These are phyloP conservation scores for Bovichtus variegatus DNA, from an alignment of 2,797 vertebrate genomes.

Conservation along the genomic window DNA sequence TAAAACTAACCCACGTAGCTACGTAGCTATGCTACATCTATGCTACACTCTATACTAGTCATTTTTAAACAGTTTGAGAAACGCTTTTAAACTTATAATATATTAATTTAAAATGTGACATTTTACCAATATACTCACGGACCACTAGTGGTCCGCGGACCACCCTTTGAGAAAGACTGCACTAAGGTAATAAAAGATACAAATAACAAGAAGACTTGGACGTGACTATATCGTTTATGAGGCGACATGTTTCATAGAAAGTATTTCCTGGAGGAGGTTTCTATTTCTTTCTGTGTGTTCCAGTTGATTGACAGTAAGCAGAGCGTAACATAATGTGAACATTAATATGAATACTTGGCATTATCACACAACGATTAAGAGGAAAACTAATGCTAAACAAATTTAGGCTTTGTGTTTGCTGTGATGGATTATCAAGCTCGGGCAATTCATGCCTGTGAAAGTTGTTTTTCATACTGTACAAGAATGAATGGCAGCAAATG, in stretches of 20 bases:
- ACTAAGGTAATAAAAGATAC: neutral
- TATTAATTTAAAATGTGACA: too few relatives aligned
- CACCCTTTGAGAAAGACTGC: too few relatives aligned
- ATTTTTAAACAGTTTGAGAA: too few relatives aligned
- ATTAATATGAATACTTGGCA: constrained; percentile 5
- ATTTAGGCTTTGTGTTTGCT: constrained; percentile 13
- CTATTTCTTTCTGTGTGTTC: neutral
- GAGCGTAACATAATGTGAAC: neutral
- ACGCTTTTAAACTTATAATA: too few relatives aligned
- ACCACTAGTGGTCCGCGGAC: too few relatives aligned
- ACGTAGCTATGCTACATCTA: too few relatives aligned
- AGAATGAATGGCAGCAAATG: constrained; percentile 1
- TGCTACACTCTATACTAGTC: too few relatives aligned
- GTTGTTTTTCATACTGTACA: constrained; percentile 2
- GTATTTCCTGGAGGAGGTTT: constrained; percentile 21
- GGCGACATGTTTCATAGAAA: constrained; percentile 4
- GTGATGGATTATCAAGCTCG: constrained; percentile 1
- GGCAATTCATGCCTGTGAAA: neutral
- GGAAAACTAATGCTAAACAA: constrained; percentile 24
- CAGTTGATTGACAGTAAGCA: constrained; percentile 30
- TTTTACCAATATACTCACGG: too few relatives aligned
- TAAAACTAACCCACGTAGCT: too few relatives aligned
- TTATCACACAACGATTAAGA: constrained; percentile 14
- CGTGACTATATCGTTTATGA: constrained; percentile 9
- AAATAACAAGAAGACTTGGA: neutral